These are phyloP conservation scores for Sminthurides aquaticus DNA, from an alignment of 2,888 invertebrate species.

Conservation along the genomic window DNA sequence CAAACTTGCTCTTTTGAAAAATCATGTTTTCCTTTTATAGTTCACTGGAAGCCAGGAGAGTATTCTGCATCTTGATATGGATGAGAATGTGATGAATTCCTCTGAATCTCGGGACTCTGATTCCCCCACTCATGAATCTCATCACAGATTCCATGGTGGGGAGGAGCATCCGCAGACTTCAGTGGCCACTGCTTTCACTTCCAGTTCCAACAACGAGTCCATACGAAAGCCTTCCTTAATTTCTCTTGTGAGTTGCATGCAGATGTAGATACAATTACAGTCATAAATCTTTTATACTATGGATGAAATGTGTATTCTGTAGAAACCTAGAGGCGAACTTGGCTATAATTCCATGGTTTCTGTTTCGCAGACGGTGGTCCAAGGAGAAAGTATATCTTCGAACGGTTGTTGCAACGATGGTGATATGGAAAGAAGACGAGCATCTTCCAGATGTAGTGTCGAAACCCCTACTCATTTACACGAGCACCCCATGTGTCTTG, in stretches of 20 bases:
- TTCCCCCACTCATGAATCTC: slow-evolving; percentile 32
- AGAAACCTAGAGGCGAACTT: too few relatives aligned
- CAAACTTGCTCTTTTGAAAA: too few relatives aligned
- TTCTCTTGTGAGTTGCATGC: slow-evolving; percentile 29
- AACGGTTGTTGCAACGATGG: not conserved
- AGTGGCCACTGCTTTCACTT: slow-evolving; percentile 16
- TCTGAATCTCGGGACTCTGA: slow-evolving; percentile 40
- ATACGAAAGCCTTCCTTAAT: slow-evolving; percentile 35
- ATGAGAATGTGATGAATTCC: slow-evolving; percentile 45
- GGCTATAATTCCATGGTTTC: too few relatives aligned
- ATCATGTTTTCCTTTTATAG: slow-evolving; percentile 48
- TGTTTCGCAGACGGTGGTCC: not conserved
- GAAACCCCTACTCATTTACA: not conserved
- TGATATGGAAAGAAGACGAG: not conserved
- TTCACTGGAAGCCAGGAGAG: slow-evolving; percentile 79
- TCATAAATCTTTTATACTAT: too few relatives aligned
- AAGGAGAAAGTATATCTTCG: not conserved
- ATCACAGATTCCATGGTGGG: slow-evolving; percentile 14
- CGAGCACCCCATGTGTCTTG: slow-evolving; percentile 1
- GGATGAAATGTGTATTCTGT: too few relatives aligned
- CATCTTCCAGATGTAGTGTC: not conserved
- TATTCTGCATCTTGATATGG: slow-evolving; percentile 67
- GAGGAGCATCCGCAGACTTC: slow-evolving; percentile 29
- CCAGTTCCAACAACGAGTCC: slow-evolving; percentile 23
- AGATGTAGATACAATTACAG: too few relatives aligned